Conservation (phyloP, 1,140 invertebrate genomes). For the Ostrea edulis region DNA sequence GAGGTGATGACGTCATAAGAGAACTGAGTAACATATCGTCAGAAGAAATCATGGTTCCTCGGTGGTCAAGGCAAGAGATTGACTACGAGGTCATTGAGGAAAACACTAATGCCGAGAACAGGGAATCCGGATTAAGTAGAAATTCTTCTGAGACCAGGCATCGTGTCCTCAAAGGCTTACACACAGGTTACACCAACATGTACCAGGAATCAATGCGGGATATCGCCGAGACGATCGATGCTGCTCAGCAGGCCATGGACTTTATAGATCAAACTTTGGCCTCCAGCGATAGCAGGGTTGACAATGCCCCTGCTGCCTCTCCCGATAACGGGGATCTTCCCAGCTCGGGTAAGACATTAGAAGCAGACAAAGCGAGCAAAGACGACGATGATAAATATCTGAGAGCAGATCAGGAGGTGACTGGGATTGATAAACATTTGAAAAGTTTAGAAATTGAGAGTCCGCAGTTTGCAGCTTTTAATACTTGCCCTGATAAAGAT, state of each 20-base stretch:
- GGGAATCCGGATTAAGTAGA: not conserved
- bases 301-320: not conserved
- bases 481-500: not conserved
- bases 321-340: not conserved
- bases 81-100: not conserved
- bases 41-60: conserved; percentile 14
- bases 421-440: not conserved
- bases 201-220: conserved; percentile 4
- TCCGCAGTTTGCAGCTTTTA: not conserved
- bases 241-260: not conserved
- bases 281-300: not conserved
- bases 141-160: not conserved
- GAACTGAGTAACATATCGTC: conserved; percentile 24
- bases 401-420: not conserved
- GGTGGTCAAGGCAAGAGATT: not conserved
- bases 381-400: not conserved
- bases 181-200: not conserved
- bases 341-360: too few species aligned
- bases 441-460: conserved; percentile 14
- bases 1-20: conserved; percentile 41
- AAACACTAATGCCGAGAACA: too few species aligned
- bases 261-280: conserved; percentile 34
- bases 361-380: not conserved
- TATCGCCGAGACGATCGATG: conserved; percentile 37
- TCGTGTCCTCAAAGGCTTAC: not conserved